Evolutionary conservation across 2,113 vertebrate genomes (phyloP).

Genomic region (Camelus bactrianus): DNA sequence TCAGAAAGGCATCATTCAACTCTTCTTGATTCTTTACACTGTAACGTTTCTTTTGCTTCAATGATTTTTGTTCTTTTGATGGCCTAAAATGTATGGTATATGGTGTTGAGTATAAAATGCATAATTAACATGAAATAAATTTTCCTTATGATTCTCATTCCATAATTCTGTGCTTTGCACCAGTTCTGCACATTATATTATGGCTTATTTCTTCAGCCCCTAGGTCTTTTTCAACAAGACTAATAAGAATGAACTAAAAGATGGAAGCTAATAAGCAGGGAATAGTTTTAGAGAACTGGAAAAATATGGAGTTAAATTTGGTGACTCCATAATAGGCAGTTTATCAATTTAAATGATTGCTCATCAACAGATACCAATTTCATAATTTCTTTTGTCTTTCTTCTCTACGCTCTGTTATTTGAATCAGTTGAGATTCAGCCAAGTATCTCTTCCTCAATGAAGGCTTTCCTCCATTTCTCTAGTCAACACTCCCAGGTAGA

Average conservation of each 20-base stretch:
- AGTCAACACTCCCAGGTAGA: background rate
- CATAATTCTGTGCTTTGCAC: conserved; percentile 62
- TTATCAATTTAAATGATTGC: conserved; percentile 61
- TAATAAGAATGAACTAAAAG: conserved; percentile 15
- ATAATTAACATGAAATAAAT: conserved; percentile 73
- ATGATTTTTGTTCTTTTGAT: conserved; percentile 63
- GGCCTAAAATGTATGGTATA: background rate
- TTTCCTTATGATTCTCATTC: conserved; percentile 62
- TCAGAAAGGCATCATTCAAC: conserved; percentile 61
- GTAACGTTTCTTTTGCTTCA: conserved; percentile 62
- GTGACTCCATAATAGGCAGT: conserved; percentile 10
- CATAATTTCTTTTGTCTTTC: background rate
- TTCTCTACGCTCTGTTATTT: background rate
- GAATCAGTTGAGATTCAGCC: background rate
- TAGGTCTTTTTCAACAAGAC: conserved; percentile 35
- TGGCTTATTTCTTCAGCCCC: background rate
- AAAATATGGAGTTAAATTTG: conserved; percentile 14
- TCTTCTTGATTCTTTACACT: conserved; percentile 11
- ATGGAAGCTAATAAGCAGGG: background rate
- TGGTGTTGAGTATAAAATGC: conserved; percentile 21
- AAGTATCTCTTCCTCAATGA: background rate
- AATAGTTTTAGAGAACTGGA: background rate
- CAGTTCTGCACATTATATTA: conserved; percentile 22
- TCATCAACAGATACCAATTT: background rate
- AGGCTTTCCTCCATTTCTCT: background rate